Percentiles rank a stretch among this genome's conserved stretches.
phyloP scores from a whole-genome alignment of 1,140 invertebrate species.

The Dreissena polymorpha region DNA sequence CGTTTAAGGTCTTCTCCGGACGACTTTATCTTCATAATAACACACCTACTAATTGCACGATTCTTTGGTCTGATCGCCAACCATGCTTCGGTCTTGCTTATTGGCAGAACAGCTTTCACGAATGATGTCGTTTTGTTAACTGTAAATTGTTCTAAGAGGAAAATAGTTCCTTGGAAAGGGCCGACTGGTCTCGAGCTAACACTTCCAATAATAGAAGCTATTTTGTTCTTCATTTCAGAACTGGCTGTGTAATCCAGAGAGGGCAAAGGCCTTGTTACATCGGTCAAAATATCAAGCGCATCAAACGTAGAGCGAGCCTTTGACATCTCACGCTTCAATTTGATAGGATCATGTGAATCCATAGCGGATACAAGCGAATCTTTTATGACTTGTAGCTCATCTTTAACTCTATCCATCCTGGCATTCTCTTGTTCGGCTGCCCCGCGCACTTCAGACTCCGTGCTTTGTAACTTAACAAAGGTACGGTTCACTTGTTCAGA shows the following conservation, averaged over 20 bases:
- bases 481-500: too few relatives aligned
- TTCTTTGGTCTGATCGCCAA: constrained; percentile 13
- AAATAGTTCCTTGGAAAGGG: too few relatives aligned
- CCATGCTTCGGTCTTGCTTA: constrained; percentile 12
- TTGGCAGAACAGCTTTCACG: constrained; percentile 8
- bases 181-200: too few relatives aligned
- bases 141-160: too few relatives aligned
- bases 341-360: constrained; percentile 4
- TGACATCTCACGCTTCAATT: not conserved
- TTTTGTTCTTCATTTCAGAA: too few relatives aligned
- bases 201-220: too few relatives aligned
- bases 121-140: not conserved
- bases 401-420: not conserved
- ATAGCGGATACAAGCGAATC: not conserved
- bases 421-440: not conserved
- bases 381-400: not conserved
- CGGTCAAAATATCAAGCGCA: too few relatives aligned
- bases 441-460: too few relatives aligned
- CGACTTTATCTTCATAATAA: not conserved
- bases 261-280: too few relatives aligned
- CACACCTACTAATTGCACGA: not conserved
- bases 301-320: not conserved
- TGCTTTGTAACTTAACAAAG: too few relatives aligned
- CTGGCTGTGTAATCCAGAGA: too few relatives aligned
- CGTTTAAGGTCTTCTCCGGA: not conserved